Evolutionary conservation across 2,797 vertebrate species (phyloP), one percentile per base, ranked within the genome.

Genomic region (Melanotaenia pygmaea): DNA sequence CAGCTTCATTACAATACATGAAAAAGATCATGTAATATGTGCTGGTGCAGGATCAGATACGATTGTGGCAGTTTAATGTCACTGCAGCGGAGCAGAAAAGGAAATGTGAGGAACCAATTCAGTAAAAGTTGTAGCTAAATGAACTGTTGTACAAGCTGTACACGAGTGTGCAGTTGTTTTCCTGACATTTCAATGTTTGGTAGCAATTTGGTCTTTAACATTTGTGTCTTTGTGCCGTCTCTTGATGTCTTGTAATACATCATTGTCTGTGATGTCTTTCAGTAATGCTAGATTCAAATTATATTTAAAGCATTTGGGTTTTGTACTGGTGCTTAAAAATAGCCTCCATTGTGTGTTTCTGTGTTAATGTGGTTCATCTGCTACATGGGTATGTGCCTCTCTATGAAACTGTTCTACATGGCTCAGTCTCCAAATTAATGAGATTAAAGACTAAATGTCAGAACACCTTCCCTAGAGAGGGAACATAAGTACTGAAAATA

Each of bases 261-360:
- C 10, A 5, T 4, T 38, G 28, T 47, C 56, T 18, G 14, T 75
- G 43, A 56, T 54, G 35, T 6, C 11, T 60, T 43, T 57, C 26
- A 67, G 4, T 74, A 70, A 40, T 20, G 16, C 16, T 59, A 51
- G 26, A 83, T 75, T 79, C 73, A 80, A 81, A 90, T 77, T 0
- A 45, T 59, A 84, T 85, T 74, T n/a, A 79, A 79, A 86, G 32
- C 37, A 24, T 51, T 22, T 11, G 30, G 22, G 3, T 26, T 45
- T 16, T 30, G 2, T 12, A 24, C 24, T 40, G 34, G 4, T 20
- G 13, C 12, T 2, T 62, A 38, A 74, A 74, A 63, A 67, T 20
- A 20, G 10, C 30, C 20, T 58, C 14, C 10, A 20, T 57, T 72
- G n/a, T 67, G 47, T 64, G 26, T 60, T 54, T 71, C 2, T 65